phyloP scores from a whole-genome alignment of 2,113 vertebrate species.

The Myocastor coypus region DNA sequence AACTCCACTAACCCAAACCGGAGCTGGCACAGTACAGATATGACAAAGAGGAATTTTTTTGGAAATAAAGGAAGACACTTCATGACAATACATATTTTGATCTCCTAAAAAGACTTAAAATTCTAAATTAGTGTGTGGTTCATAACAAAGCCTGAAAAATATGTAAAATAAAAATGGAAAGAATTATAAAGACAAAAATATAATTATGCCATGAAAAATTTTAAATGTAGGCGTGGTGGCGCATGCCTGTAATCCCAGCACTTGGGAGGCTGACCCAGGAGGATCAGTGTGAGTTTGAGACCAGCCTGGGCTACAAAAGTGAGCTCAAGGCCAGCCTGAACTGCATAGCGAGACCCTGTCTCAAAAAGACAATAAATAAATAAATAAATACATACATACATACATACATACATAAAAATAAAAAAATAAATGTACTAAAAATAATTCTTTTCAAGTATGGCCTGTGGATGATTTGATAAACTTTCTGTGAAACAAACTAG shows the following conservation, averaged over 20 bases:
- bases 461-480: neutral
- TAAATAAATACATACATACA: too few species aligned
- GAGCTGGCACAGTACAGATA: neutral
- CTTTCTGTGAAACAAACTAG: neutral
- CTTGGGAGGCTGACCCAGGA: too few species aligned
- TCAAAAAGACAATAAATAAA: too few species aligned
- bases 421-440: constrained; percentile 1
- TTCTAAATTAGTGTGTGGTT: neutral
- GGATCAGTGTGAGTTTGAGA: too few species aligned
- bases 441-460: constrained; percentile 39
- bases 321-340: too few species aligned
- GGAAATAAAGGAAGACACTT: constrained; percentile 25
- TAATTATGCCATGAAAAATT: neutral
- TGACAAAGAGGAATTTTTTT: constrained; percentile 23
- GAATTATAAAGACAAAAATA: neutral
- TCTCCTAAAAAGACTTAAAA: constrained; percentile 13
- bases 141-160: constrained; percentile 10
- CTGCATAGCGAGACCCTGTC: too few species aligned
- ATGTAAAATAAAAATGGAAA: constrained; percentile 25
- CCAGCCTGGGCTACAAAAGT: too few species aligned
- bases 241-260: too few species aligned
- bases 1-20: neutral
- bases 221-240: too few species aligned
- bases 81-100: constrained; percentile 6
- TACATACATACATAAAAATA: too few species aligned